These are phyloP conservation scores for Diuraphis noxia DNA, from an alignment of 1,140 invertebrate species.

Conservation along the genomic window DNA sequence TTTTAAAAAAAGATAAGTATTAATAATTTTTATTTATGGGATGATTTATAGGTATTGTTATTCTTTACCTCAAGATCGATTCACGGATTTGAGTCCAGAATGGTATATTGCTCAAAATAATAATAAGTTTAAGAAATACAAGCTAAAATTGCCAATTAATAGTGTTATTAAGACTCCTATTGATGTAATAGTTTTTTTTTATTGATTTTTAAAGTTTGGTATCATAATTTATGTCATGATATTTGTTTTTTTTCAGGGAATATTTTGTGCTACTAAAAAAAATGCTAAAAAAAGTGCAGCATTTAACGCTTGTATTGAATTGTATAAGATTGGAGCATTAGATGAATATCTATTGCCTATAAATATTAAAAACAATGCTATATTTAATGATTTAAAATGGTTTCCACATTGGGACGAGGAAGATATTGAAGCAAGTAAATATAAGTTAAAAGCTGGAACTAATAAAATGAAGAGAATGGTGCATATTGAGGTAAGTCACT, in stretches of 20 bases:
- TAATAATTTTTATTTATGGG: background rate
- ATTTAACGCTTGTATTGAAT: constrained; percentile 71
- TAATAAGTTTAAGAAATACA: background rate
- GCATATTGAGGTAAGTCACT: constrained; percentile 66
- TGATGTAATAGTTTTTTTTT: constrained; percentile 54
- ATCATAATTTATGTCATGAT: background rate
- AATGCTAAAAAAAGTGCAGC: constrained; percentile 81
- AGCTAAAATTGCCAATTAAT: constrained; percentile 55
- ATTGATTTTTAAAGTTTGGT: background rate
- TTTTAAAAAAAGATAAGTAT: background rate
- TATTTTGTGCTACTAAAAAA: constrained; percentile 64
- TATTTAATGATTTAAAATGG: constrained; percentile 58
- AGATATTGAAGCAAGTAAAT: constrained; percentile 59
- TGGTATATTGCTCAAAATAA: constrained; percentile 54
- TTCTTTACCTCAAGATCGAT: constrained; percentile 57
- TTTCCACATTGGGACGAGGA: constrained; percentile 64
- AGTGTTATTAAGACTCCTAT: constrained; percentile 51
- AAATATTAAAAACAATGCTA: constrained; percentile 58
- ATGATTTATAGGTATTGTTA: constrained; percentile 70
- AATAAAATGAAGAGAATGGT: constrained; percentile 74
- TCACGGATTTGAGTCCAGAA: constrained; percentile 38
- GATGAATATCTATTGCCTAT: constrained; percentile 76
- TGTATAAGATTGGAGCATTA: constrained; percentile 78
- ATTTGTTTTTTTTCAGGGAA: constrained; percentile 64
- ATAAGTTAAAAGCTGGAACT: constrained; percentile 66